phyloP scores from a whole-genome alignment of 1,140 invertebrate species.

The Drosophila tristis region DNA sequence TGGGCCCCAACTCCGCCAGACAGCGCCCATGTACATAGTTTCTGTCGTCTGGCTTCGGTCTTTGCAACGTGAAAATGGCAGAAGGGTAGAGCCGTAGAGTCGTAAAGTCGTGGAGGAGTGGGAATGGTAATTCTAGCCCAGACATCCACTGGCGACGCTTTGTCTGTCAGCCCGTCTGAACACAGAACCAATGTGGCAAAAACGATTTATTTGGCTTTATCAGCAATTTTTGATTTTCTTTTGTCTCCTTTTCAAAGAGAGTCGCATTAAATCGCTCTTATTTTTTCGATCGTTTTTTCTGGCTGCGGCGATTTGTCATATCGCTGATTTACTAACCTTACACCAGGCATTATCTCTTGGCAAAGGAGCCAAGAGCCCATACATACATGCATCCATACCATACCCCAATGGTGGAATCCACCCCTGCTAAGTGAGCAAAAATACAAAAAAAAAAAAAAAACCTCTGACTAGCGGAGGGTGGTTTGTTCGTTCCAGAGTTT shows the following conservation, averaged over 20 bases:
- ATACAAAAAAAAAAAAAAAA: too few relatives aligned
- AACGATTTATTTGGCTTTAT: conserved; percentile 76
- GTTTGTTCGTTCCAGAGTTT: conserved; percentile 6
- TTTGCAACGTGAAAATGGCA: conserved; percentile 10
- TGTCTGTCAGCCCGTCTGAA: conserved; percentile 46
- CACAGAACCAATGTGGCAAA: conserved; percentile 48
- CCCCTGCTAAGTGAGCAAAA: conserved; percentile 16
- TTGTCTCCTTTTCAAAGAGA: conserved; percentile 44
- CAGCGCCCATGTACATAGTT: conserved; percentile 6
- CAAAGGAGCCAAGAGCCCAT: conserved; percentile 14
- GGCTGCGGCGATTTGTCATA: conserved; percentile 67
- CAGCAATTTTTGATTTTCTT: conserved; percentile 68
- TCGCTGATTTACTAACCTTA: conserved; percentile 78
- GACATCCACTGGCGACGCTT: conserved; percentile 52
- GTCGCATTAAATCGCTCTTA: conserved; percentile 43
- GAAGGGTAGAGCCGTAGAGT: neutral
- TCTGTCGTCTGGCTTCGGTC: conserved; percentile 51
- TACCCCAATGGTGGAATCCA: conserved; percentile 27
- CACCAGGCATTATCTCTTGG: conserved; percentile 70
- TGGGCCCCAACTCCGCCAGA: conserved; percentile 1
- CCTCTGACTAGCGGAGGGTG: neutral
- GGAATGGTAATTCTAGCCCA: conserved; percentile 52
- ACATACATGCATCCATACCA: too few relatives aligned
- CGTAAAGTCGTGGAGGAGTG: too few relatives aligned
- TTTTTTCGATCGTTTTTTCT: neutral